Base-by-base conservation (phyloP, 2,888 invertebrate genomes). In the Linnaemya vulpina region DNA sequence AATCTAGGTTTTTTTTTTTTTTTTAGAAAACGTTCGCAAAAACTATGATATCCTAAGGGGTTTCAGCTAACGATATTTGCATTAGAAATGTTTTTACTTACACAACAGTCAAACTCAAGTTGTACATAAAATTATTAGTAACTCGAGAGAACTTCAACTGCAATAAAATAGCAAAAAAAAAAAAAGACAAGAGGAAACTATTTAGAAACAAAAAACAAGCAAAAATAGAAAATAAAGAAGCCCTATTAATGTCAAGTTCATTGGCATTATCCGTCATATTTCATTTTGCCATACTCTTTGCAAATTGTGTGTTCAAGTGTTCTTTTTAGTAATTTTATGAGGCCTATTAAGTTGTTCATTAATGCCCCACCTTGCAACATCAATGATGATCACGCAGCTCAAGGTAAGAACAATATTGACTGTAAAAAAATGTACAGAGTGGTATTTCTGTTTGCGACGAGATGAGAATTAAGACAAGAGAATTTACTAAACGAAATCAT, bases 181-280 rank as follows among this genome's bases (percentile, higher is more conserved):
- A 30, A 30, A 30, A 30, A 30, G 5, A 30, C 30, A 5, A 53
- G 53, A 17, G n/a, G 11, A 77, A 68, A 25, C 11, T 13, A 40
- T 40, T 40, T 49, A 68, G 30, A 58, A 58, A 68, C 3, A 43
- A 11, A 63, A n/a, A 73, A 17, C 7, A 22, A 43, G 43, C 25
- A 2, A 58, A 20, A 65, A 20, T 13, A 46, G 8, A 53, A 58
- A 17, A 53, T 78, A 67, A 84, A 87, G 90, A 91, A 91, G 86
- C 90, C 91, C 87, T 91, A 91, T 90, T 89, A 91, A 89, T 90
- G 91, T 89, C 90, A 91, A 90, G 91, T 91, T 90, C 90, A 90
- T 90, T 91, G 90, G 88, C 90, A 89, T 89, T 89, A 89, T 87
- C 87, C 87, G 85, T 89, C 88, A 88, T 86, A 63, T 40, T 46